Conservation (phyloP, 2,888 invertebrate genomes). For the Drosophila kuntzei region DNA sequence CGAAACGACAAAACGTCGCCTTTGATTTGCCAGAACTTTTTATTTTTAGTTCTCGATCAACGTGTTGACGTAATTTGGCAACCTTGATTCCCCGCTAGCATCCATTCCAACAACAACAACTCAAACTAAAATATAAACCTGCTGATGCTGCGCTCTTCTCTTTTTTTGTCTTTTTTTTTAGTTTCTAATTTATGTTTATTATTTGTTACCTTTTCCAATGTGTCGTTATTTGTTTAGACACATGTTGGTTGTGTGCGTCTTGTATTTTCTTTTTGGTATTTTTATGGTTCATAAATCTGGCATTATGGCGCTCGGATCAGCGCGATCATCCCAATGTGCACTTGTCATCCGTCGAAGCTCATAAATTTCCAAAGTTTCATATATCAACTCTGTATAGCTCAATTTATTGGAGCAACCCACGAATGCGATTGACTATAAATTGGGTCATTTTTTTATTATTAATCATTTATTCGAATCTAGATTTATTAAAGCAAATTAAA, state of each 20-base stretch:
- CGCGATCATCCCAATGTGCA: constrained; percentile 43
- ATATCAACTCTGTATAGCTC: constrained; percentile 39
- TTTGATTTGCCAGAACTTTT: constrained; percentile 68
- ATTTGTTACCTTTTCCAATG: constrained; percentile 75
- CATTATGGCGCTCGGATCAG: constrained; percentile 57
- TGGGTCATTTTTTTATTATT: constrained; percentile 6
- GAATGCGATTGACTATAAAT: constrained; percentile 13
- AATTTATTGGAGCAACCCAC: constrained; percentile 29
- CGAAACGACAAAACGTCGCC: constrained; percentile 66
- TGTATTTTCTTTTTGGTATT: constrained; percentile 51
- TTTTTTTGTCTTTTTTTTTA: constrained; percentile 39
- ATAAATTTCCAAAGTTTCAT: constrained; percentile 56
- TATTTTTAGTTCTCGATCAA: constrained; percentile 74
- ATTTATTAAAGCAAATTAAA: constrained; percentile 9
- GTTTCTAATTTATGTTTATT: constrained; percentile 73
- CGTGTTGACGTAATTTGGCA: constrained; percentile 77
- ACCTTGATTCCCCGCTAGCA: constrained; percentile 70
- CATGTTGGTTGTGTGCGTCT: constrained; percentile 51
- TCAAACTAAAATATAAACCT: constrained; percentile 38
- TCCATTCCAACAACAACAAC: constrained; percentile 32
- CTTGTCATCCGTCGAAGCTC: constrained; percentile 33
- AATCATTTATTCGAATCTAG: not conserved
- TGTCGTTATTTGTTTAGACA: constrained; percentile 72
- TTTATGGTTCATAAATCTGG: constrained; percentile 69
- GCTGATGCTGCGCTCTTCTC: constrained; percentile 36